Conservation (phyloP, 1,140 invertebrate genomes). For the Halotydeus destructor region DNA sequence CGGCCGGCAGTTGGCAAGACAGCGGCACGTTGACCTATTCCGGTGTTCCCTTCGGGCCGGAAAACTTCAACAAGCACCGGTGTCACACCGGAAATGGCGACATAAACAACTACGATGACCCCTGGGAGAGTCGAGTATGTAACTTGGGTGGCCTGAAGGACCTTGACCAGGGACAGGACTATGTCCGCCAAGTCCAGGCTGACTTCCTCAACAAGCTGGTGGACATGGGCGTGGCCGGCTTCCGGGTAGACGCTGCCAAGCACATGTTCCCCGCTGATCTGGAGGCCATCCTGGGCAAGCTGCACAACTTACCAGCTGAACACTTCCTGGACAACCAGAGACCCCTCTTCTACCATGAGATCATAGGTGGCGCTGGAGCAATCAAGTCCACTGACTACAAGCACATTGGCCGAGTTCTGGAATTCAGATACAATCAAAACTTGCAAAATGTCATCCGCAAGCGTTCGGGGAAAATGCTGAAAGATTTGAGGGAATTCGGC, state of each 20-base stretch:
- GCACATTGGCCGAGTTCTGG: slow-evolving; percentile 41
- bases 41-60: slow-evolving; percentile 28
- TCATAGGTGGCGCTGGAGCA: slow-evolving; percentile 48
- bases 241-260: slow-evolving; percentile 49
- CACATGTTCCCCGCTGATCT: slow-evolving; percentile 62
- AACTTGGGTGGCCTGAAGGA: slow-evolving; percentile 46
- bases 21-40: slow-evolving; percentile 23
- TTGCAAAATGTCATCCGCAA: slow-evolving; percentile 34
- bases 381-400: slow-evolving; percentile 41
- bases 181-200: slow-evolving; percentile 43
- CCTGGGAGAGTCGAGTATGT: slow-evolving; percentile 39
- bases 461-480: slow-evolving; percentile 21
- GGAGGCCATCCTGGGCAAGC: slow-evolving; percentile 32
- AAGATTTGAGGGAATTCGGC: slow-evolving; percentile 19
- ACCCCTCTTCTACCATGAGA: slow-evolving; percentile 54
- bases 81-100: slow-evolving; percentile 21
- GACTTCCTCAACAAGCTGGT: slow-evolving; percentile 47
- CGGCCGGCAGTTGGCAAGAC: slow-evolving; percentile 34
- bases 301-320: slow-evolving; percentile 35
- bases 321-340: slow-evolving; percentile 33
- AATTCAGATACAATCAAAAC: slow-evolving; percentile 43
- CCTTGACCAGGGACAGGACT: slow-evolving; percentile 39
- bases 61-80: slow-evolving; percentile 22
- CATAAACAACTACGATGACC: slow-evolving; percentile 20
- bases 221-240: slow-evolving; percentile 46